A percentile compares a stretch with the other conserved stretches of the same genome.
Evolutionary conservation across 2,888 invertebrate species (phyloP).

Genomic region (Cabera pusaria): DNA sequence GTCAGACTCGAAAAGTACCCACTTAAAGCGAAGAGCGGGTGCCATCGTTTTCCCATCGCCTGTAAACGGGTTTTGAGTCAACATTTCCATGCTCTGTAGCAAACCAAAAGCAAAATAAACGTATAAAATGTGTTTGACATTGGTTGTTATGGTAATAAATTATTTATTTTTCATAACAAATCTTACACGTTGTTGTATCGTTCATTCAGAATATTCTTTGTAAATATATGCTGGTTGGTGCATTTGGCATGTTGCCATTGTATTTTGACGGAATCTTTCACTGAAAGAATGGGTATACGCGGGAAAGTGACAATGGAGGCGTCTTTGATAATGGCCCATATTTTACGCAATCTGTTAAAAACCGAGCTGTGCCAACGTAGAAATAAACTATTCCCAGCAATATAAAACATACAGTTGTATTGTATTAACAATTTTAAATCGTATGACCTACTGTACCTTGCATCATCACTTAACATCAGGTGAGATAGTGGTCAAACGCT

Average conservation of each 20-base stretch:
- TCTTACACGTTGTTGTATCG: constrained; percentile 16
- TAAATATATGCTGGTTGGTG: constrained; percentile 28
- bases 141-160: constrained; percentile 7
- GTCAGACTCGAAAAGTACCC: not conserved
- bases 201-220: constrained; percentile 29
- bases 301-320: constrained; percentile 53
- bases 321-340: constrained; percentile 30
- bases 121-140: not conserved
- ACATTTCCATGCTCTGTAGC: too few species aligned
- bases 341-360: constrained; percentile 8
- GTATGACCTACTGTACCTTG: too few species aligned
- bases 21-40: not conserved
- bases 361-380: not conserved
- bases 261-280: constrained; percentile 53
- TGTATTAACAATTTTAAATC: too few species aligned
- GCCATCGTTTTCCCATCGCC: not conserved
- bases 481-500: too few species aligned
- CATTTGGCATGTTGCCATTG: constrained; percentile 56
- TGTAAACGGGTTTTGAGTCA: not conserved
- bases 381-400: too few species aligned
- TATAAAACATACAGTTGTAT: too few species aligned
- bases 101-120: not conserved
- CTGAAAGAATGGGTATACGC: constrained; percentile 40
- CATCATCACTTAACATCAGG: too few species aligned
- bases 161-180: constrained; percentile 6